Percentiles rank a stretch among this genome's conserved stretches.
phyloP scores from a whole-genome alignment of 2,113 vertebrate genomes.

The Podilymbus podiceps region DNA sequence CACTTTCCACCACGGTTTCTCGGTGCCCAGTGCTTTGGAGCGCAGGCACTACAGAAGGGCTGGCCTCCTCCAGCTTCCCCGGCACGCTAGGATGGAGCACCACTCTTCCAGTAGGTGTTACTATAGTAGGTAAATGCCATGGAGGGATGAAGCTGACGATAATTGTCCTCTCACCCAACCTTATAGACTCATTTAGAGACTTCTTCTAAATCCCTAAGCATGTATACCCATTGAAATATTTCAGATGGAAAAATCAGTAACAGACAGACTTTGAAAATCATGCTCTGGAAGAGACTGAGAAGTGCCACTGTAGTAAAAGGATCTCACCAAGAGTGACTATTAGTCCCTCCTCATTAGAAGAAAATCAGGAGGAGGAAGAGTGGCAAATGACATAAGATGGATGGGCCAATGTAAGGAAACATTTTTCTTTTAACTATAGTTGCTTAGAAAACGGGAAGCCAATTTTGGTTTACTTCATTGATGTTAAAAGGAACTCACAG shows the following conservation, averaged over 20 bases:
- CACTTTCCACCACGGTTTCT: not conserved
- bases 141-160: rapidly evolving
- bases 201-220: not conserved
- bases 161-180: not conserved
- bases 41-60: not conserved
- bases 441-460: not conserved
- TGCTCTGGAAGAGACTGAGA: not conserved
- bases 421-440: not conserved
- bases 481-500: not conserved
- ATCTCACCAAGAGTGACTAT: not conserved
- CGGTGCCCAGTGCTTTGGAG: not conserved
- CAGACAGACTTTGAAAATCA: not conserved
- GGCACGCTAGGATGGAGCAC: rapidly evolving
- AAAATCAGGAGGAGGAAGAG: not conserved
- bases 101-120: not conserved
- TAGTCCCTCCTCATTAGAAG: not conserved
- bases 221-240: not conserved
- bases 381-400: not conserved
- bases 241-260: not conserved
- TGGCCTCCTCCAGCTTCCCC: not conserved
- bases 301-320: not conserved
- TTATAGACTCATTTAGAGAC: not conserved
- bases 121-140: rapidly evolving
- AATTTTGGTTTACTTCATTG: not conserved
- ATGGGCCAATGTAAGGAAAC: not conserved